Base-by-base conservation (phyloP, 2,113 vertebrate genomes). In the Narcine bancroftii region DNA sequence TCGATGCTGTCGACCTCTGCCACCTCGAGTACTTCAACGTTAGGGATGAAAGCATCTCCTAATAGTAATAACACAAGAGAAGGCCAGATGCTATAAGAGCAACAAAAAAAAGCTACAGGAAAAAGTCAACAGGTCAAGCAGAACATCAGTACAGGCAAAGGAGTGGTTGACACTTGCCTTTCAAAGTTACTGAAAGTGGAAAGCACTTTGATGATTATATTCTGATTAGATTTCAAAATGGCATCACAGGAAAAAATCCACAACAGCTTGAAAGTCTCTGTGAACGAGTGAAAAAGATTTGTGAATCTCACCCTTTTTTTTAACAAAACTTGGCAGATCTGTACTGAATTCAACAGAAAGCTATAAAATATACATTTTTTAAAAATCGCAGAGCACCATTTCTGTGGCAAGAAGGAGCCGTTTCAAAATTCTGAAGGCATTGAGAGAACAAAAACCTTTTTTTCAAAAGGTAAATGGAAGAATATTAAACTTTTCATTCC, bases 361-460 rank as follows among this genome's bases (percentile, higher is more conserved):
- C 53, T 87, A 60, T 87, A 53, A 87, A 56, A 60, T 60, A 60
- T 87, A 60, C n/a, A 87, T 87, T n/a, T n/a, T n/a, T n/a, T n/a
- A 87, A 60, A 60, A 36, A 60, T 85, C 56, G 50, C 33, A 3
- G 53, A 87, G 81, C 81, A 36, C 13, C 33, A 17, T 60, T 53
- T 36, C 26, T n/a, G 33, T n/a, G 33, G 53, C 36, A n/a, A 36
- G 81, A 83, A 56, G 79, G 29, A 83, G 50, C 47, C 47, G n/a
- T 83, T 83, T 56, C 29, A 87, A 53, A 87, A 60, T 56, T 36
- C 81, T 87, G 29, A 87, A 60, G 81, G 53, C n/a, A 60, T 60
- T 60, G 81, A 87, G n/a, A 60, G 81, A 87, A 60, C 50, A 60
- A 87, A 85, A 87, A 56, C 33, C 36, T 87, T n/a, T n/a, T 87